A percentile compares a stretch with the other conserved stretches of the same genome.
Conservation (phyloP, 2,888 invertebrate species). For the Plebejus anna region DNA sequence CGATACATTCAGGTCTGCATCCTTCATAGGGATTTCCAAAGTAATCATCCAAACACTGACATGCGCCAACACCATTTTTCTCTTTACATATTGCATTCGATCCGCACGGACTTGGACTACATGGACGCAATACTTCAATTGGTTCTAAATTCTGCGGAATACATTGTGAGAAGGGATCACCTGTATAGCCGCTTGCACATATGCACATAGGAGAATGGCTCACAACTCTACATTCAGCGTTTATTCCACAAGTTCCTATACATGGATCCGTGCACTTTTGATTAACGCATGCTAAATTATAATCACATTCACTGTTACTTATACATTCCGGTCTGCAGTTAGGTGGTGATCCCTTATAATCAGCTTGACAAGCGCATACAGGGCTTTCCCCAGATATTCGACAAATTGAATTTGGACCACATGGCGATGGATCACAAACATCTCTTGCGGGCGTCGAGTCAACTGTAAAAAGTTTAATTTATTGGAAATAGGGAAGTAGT, state of each 20-base stretch:
- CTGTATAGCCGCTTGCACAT: slow-evolving; percentile 84
- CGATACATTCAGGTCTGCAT: slow-evolving; percentile 86
- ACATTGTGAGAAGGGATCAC: slow-evolving; percentile 88
- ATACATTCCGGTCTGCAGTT: slow-evolving; percentile 90
- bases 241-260: slow-evolving; percentile 84
- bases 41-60: slow-evolving; percentile 82
- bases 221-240: slow-evolving; percentile 87
- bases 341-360: slow-evolving; percentile 85
- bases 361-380: slow-evolving; percentile 86
- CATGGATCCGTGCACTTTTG: slow-evolving; percentile 89
- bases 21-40: slow-evolving; percentile 89
- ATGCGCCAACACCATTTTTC: slow-evolving; percentile 82
- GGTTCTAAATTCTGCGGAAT: slow-evolving; percentile 55
- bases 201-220: slow-evolving; percentile 87
- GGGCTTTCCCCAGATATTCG: slow-evolving; percentile 83
- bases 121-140: slow-evolving; percentile 76
- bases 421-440: slow-evolving; percentile 87
- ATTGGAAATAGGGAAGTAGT: not conserved
- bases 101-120: slow-evolving; percentile 83
- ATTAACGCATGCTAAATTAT: slow-evolving; percentile 85
- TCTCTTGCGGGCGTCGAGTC: slow-evolving; percentile 56
- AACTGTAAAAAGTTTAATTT: slow-evolving; percentile 37
- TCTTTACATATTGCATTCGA: slow-evolving; percentile 82
- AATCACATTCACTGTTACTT: slow-evolving; percentile 86
- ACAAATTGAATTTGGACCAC: slow-evolving; percentile 88